Evolutionary conservation across 2,888 invertebrate genomes (phyloP).

Genomic region (Caenorhabditis japonica): DNA sequence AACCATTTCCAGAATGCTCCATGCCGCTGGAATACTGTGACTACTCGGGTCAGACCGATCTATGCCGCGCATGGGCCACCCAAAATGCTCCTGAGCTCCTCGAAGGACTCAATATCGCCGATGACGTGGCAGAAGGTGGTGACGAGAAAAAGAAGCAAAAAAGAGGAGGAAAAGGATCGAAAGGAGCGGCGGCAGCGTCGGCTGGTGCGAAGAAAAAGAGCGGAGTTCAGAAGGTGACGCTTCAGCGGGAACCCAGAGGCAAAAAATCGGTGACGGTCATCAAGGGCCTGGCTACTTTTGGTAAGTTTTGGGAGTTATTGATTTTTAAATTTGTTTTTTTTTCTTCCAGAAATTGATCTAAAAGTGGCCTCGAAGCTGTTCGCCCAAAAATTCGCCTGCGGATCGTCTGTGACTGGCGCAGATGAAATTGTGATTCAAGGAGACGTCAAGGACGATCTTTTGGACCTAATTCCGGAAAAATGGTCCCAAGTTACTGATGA

Average conservation of each 20-base stretch:
- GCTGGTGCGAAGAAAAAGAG: slow-evolving; percentile 12
- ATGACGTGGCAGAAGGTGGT: slow-evolving; percentile 22
- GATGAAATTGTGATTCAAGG: slow-evolving; percentile 95
- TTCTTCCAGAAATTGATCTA: slow-evolving; percentile 88
- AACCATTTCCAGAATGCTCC: slow-evolving; percentile 69
- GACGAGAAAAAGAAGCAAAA: slow-evolving; percentile 85
- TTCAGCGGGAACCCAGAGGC: slow-evolving; percentile 85
- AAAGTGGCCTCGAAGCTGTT: slow-evolving; percentile 98
- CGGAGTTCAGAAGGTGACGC: slow-evolving; percentile 83
- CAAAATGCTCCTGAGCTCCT: slow-evolving; percentile 85
- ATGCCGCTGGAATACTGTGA: slow-evolving; percentile 88
- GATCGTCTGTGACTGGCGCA: slow-evolving; percentile 94
- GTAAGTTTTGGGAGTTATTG: slow-evolving; percentile 10
- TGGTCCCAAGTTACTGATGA: slow-evolving; percentile 83
- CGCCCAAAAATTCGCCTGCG: slow-evolving; percentile 96
- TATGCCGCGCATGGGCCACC: slow-evolving; percentile 94
- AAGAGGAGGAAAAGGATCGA: slow-evolving; percentile 90
- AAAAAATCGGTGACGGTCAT: slow-evolving; percentile 99
- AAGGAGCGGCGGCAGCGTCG: slow-evolving; percentile 76
- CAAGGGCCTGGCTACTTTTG: slow-evolving; percentile 84
- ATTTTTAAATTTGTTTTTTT: slow-evolving; percentile 86
- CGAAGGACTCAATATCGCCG: slow-evolving; percentile 50
- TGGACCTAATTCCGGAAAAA: slow-evolving; percentile 97
- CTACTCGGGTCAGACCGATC: slow-evolving; percentile 94
- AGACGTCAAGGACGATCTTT: slow-evolving; percentile 95